Evolutionary conservation across 2,888 invertebrate genomes (phyloP), one percentile per base, ranked within the genome.

Genomic region (Tetrapedia diversipes): DNA sequence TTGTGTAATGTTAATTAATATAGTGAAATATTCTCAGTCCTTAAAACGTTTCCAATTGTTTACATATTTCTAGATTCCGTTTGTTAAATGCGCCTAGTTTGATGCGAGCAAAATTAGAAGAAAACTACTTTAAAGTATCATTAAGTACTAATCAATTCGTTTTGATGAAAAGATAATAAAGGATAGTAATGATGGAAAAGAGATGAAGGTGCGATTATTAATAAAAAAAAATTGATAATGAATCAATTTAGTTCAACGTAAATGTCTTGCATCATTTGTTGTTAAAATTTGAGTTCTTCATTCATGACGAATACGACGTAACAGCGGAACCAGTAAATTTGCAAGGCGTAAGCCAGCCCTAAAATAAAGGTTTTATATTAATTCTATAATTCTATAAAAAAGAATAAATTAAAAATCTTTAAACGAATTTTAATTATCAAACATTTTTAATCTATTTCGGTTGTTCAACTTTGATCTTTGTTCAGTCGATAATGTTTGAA

Each of bases 341-440:
- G 93, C 93, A 41, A 94, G 89, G 24, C 93, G 92, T 68, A 93
- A 91, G 82, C 92, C 93, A 86, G 93, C 88, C 87, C 94, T 94
- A 93, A 69, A 91, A 83, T 34, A 59, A 63, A 60, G 19, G 43
- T 22, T 41, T 32, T 4, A 11, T 19, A 4, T 70, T 41, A 65
- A 19, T 39, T n/a, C 37, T 11, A 65, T 22, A 11, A 32, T 22
- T 29, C 19, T 11, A 24, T 14, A 19, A 4, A 10, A 37, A 22
- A 39, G 1, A 32, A 14, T 24, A 14, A 22, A 1, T 54, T 34
- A 34, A 3, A 22, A 19, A 14, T 37, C 14, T 37, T 3, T 1
- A 37, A 37, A 14, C 11, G 14, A 11, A 11, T 37, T 37, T 14
- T 32, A 32, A 4, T 4, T 4, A 4, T 32, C 6, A 32, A 32